Conservation (phyloP, 2,888 invertebrate species). For the Drosophila buzzatii region DNA sequence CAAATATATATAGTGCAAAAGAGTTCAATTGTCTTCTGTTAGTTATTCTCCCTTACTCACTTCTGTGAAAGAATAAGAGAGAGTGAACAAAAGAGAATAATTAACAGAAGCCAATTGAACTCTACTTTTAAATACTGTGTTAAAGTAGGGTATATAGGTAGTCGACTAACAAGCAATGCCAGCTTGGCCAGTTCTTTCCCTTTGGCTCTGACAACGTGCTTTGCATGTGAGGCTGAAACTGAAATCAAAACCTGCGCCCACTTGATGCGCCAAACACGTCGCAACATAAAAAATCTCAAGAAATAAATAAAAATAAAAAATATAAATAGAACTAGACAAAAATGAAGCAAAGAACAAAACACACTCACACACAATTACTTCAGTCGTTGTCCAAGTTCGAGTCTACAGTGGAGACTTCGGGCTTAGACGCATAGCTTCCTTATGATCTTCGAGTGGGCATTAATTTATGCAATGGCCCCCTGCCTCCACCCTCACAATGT, state of each 20-base stretch:
- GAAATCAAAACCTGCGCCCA: constrained; percentile 59
- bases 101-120: not conserved
- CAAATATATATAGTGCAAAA: too few relatives aligned
- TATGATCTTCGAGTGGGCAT: constrained; percentile 42
- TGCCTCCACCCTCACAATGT: not conserved
- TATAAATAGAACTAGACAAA: not conserved
- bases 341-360: not conserved
- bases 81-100: not conserved
- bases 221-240: constrained; percentile 52
- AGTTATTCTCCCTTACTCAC: not conserved
- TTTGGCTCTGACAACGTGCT: constrained; percentile 52
- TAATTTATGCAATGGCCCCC: constrained; percentile 62
- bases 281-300: constrained; percentile 13
- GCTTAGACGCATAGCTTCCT: constrained; percentile 42
- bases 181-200: not conserved
- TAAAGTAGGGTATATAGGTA: constrained; percentile 13
- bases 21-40: too few relatives aligned
- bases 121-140: not conserved
- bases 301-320: not conserved
- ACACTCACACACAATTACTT: constrained; percentile 9
- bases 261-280: constrained; percentile 75
- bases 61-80: not conserved
- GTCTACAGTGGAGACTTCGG: constrained; percentile 14
- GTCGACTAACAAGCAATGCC: not conserved
- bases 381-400: constrained; percentile 24